These are phyloP conservation scores for Myotis lucifugus DNA, from an alignment of 2,113 vertebrate species.

Conservation along the genomic window DNA sequence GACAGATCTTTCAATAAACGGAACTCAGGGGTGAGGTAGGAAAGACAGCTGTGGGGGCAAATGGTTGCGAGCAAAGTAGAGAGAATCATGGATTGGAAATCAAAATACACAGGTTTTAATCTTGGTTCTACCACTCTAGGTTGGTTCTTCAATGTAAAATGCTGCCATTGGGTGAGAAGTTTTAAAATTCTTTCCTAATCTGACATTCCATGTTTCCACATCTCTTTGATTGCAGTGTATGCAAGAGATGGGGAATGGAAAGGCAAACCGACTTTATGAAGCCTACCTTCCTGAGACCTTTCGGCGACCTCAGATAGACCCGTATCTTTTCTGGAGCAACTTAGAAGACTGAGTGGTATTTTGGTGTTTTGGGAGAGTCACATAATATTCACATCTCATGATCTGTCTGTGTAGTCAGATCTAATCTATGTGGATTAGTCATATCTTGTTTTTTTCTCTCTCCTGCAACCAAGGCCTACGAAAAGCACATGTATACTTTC, in stretches of 20 bases:
- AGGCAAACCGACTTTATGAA: constrained; percentile 96
- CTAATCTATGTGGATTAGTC: background rate
- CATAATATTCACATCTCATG: background rate
- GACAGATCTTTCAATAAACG: constrained; percentile 16
- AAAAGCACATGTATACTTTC: background rate
- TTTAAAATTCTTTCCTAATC: background rate
- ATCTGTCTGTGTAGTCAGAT: background rate
- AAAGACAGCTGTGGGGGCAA: background rate
- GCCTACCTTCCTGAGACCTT: constrained; percentile 97
- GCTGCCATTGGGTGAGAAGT: background rate
- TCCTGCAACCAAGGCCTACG: background rate
- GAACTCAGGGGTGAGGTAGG: background rate
- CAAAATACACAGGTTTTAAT: background rate
- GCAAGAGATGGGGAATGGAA: constrained; percentile 98
- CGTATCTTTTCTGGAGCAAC: constrained; percentile 87
- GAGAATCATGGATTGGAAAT: background rate
- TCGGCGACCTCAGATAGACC: constrained; percentile 95
- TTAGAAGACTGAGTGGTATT: background rate
- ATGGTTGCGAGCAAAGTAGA: background rate
- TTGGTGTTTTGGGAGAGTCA: constrained; percentile 29
- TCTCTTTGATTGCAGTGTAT: constrained; percentile 89
- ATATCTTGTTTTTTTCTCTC: background rate
- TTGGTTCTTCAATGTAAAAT: background rate
- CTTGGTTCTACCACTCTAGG: background rate
- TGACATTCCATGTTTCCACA: background rate